phyloP scores from a whole-genome alignment of 1,140 invertebrate species.

The Hypsibius dujardini region DNA sequence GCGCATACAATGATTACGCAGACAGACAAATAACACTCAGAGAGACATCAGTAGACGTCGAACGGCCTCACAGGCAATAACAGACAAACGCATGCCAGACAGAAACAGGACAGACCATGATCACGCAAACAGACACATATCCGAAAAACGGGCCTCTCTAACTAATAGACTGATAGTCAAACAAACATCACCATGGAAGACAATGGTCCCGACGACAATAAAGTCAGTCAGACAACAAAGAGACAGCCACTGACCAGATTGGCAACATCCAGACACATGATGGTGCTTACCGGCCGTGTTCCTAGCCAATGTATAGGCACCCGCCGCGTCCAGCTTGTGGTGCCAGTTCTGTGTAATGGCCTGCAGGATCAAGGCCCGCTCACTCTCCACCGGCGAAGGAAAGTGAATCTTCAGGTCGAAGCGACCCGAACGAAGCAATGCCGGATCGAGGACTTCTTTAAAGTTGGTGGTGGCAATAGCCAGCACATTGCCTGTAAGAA shows the following conservation, averaged over 20 bases:
- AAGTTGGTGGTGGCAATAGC: background rate
- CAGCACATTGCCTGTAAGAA: background rate
- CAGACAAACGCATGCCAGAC: too few species aligned
- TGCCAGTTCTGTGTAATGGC: background rate
- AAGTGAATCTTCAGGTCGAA: conserved; percentile 8
- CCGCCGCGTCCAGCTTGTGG: background rate
- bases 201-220: too few species aligned
- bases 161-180: background rate
- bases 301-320: background rate
- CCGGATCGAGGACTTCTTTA: conserved; percentile 4
- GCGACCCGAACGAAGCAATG: background rate
- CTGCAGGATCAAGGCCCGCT: background rate
- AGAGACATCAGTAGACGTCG: too few species aligned
- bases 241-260: background rate
- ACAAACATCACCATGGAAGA: too few species aligned
- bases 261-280: background rate
- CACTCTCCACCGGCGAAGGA: background rate
- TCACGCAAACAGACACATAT: too few species aligned
- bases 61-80: too few species aligned
- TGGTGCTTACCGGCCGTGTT: background rate
- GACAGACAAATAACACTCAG: too few species aligned
- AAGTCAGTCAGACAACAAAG: too few species aligned
- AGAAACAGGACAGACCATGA: too few species aligned
- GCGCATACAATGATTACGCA: too few species aligned
- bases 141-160: too few species aligned